Percentiles rank a stretch among this genome's conserved stretches.
Conservation (phyloP, 2,888 invertebrate genomes). For the Tiliacea aurago region DNA sequence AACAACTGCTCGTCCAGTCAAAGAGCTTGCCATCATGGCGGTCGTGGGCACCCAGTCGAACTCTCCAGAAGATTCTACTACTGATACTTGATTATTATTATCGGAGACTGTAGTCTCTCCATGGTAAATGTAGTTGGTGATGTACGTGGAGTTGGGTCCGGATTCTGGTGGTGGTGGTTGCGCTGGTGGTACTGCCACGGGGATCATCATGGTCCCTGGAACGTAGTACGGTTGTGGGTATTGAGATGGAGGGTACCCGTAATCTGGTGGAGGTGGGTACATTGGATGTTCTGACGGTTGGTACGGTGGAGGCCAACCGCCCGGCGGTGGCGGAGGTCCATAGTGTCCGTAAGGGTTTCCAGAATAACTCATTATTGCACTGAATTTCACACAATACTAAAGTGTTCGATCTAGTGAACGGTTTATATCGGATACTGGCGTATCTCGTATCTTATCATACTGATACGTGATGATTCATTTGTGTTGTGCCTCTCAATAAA, state of each 20-base stretch:
- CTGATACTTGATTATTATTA: constrained; percentile 71
- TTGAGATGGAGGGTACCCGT: constrained; percentile 65
- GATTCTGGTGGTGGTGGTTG: constrained; percentile 55
- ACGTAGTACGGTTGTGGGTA: constrained; percentile 80
- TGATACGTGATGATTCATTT: constrained; percentile 61
- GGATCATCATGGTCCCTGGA: constrained; percentile 84
- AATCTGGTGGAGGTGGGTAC: constrained; percentile 67
- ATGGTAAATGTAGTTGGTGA: constrained; percentile 87
- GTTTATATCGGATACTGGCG: constrained; percentile 60
- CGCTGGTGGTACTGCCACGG: constrained; percentile 73
- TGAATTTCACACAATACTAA: constrained; percentile 54
- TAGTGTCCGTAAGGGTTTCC: constrained; percentile 68
- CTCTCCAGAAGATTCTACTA: constrained; percentile 83
- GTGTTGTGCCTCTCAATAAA: constrained; percentile 43
- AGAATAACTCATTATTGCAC: constrained; percentile 78
- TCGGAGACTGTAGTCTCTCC: constrained; percentile 74
- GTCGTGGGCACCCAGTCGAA: constrained; percentile 86
- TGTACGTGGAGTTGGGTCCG: constrained; percentile 75
- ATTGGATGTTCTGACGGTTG: constrained; percentile 14
- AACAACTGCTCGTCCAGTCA: constrained; percentile 83
- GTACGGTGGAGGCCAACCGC: constrained; percentile 52
- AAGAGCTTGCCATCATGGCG: constrained; percentile 76
- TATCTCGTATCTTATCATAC: constrained; percentile 68
- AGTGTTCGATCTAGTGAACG: constrained; percentile 12
- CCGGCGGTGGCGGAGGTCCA: constrained; percentile 66